Conservation (phyloP, 2,888 invertebrate species). For the Eutolmus rufibarbis region DNA sequence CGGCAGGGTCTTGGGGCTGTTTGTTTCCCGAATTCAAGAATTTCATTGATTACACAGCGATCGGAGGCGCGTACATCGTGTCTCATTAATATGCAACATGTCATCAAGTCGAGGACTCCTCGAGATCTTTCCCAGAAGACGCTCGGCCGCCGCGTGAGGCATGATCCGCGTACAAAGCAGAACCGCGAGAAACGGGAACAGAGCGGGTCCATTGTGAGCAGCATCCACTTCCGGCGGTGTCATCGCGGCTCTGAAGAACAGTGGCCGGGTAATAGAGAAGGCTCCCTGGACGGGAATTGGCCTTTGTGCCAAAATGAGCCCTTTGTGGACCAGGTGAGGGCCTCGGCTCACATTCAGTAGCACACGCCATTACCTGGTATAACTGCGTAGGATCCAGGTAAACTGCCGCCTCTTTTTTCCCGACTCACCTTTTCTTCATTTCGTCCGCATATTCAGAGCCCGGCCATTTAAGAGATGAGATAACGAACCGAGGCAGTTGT, state of each 20-base stretch:
- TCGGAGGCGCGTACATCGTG: not conserved
- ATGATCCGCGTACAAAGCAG: slow-evolving; percentile 13
- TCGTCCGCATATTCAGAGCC: not conserved
- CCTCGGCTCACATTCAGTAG: not conserved
- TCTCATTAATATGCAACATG: not conserved
- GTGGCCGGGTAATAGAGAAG: not conserved
- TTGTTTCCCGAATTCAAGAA: not conserved
- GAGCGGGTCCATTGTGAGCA: slow-evolving; percentile 24
- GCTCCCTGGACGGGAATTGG: slow-evolving; percentile 23
- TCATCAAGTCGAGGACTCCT: not conserved
- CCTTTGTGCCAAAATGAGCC: slow-evolving; percentile 36
- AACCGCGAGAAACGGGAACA: not conserved
- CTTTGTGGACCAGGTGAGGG: slow-evolving; percentile 34
- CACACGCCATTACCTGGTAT: slow-evolving; percentile 34
- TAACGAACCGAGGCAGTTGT: slow-evolving; percentile 35
- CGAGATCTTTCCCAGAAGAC: not conserved
- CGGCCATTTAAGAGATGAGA: slow-evolving; percentile 13
- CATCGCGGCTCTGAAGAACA: not conserved
- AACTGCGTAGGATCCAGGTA: slow-evolving; percentile 32
- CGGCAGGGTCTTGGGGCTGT: not conserved
- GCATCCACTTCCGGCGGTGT: slow-evolving; percentile 30
- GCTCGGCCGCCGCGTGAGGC: not conserved
- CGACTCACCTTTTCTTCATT: not conserved
- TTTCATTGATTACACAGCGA: not conserved
- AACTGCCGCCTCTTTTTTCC: not conserved